A percentile compares a stretch with the other conserved stretches of the same genome.
Conservation (phyloP, 2,888 invertebrate genomes). For the Carpatolechia fugitivella region DNA sequence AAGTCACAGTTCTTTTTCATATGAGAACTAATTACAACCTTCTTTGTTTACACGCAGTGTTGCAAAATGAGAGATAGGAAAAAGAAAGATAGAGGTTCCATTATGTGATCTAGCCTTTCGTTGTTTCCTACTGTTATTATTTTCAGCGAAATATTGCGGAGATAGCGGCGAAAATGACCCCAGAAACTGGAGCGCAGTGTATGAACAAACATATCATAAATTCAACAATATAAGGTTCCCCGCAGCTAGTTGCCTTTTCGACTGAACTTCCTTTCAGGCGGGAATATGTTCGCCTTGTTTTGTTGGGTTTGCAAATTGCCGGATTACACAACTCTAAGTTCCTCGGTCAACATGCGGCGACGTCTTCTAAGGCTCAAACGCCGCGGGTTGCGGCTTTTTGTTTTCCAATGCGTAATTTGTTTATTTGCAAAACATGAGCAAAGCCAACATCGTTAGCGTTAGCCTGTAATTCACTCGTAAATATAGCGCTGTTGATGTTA, state of each 20-base stretch:
- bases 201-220: conserved; percentile 63
- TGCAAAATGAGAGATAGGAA: conserved; percentile 33
- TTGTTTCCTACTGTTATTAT: conserved; percentile 59
- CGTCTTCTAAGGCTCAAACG: conserved; percentile 51
- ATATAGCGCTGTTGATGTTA: conserved; percentile 42
- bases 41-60: conserved; percentile 3
- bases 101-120: conserved; percentile 36
- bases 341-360: conserved; percentile 63
- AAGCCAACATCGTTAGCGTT: conserved; percentile 39
- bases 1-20: background rate
- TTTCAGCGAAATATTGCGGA: conserved; percentile 53
- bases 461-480: conserved; percentile 40
- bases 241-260: conserved; percentile 71
- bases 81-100: conserved; percentile 38
- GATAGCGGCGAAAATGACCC: conserved; percentile 58
- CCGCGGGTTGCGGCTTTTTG: conserved; percentile 49
- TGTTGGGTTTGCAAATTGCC: conserved; percentile 75
- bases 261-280: conserved; percentile 70
- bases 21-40: conserved; percentile 2
- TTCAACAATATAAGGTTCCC: conserved; percentile 70
- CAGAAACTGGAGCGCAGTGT: conserved; percentile 58
- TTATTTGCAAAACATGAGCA: conserved; percentile 50
- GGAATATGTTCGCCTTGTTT: conserved; percentile 73
- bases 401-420: conserved; percentile 52
- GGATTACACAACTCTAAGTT: conserved; percentile 75